These are phyloP conservation scores for Microplitis demolitor DNA, from an alignment of 1,140 invertebrate genomes.

Conservation along the genomic window DNA sequence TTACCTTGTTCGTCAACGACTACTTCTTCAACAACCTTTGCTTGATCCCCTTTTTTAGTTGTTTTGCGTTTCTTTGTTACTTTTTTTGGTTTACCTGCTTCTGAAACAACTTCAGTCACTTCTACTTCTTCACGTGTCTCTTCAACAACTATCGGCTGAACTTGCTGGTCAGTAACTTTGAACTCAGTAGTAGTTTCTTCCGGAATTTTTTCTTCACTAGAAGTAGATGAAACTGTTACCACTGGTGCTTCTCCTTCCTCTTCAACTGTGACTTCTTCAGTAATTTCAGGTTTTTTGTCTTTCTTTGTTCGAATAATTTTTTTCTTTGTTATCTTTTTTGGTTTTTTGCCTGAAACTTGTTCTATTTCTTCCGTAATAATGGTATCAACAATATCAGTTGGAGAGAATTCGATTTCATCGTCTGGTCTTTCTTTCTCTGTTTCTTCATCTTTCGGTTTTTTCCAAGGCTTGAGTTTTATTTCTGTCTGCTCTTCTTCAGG, in stretches of 20 bases:
- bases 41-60: slow-evolving; percentile 36
- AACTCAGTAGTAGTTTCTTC: slow-evolving; percentile 9
- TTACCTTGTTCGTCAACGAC: slow-evolving; percentile 47
- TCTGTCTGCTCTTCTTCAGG: slow-evolving; percentile 61
- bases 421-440: slow-evolving; percentile 49
- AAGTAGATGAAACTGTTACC: slow-evolving; percentile 41
- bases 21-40: slow-evolving; percentile 40
- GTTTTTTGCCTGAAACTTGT: slow-evolving; percentile 16
- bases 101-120: slow-evolving; percentile 36
- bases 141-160: slow-evolving; percentile 20
- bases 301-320: slow-evolving; percentile 37
- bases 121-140: slow-evolving; percentile 23
- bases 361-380: slow-evolving; percentile 36
- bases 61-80: slow-evolving; percentile 34
- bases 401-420: slow-evolving; percentile 33
- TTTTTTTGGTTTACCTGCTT: slow-evolving; percentile 43
- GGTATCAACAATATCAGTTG: slow-evolving; percentile 37
- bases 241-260: slow-evolving; percentile 54
- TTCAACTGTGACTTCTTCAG: slow-evolving; percentile 55
- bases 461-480: slow-evolving; percentile 63
- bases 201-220: slow-evolving; percentile 10
- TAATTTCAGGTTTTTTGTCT: slow-evolving; percentile 52
- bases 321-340: slow-evolving; percentile 42
- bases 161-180: slow-evolving; percentile 1
- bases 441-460: slow-evolving; percentile 31